Percentiles rank a stretch among this genome's conserved stretches.
These are phyloP conservation scores for Drosophila fungiperda DNA, from an alignment of 2,888 invertebrate genomes.

Conservation along the genomic window DNA sequence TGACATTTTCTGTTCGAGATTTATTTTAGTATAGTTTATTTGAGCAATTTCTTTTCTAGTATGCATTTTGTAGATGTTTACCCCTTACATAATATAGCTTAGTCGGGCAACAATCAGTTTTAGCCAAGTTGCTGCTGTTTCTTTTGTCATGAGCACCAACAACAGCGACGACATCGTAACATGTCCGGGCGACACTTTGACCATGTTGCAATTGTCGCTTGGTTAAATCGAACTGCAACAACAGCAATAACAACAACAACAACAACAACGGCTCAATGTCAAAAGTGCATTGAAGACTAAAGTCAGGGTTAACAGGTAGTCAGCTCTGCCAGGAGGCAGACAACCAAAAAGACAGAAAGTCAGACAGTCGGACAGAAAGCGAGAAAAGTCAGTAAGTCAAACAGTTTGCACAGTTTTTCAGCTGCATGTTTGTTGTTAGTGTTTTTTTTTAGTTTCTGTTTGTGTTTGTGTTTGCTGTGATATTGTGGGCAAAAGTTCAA, in stretches of 20 bases:
- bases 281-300: constrained; percentile 78
- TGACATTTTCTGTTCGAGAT: background rate
- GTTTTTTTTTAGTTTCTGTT: constrained; percentile 21
- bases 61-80: no score
- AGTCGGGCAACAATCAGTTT: constrained; percentile 3
- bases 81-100: constrained; percentile 23
- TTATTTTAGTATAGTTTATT: background rate
- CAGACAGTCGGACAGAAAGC: constrained; percentile 21
- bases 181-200: constrained; percentile 78
- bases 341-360: constrained; percentile 11
- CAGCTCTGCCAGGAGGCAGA: constrained; percentile 40
- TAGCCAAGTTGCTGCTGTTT: constrained; percentile 1
- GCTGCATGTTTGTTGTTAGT: constrained; percentile 21
- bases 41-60: background rate
- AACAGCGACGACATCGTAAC: constrained; percentile 55
- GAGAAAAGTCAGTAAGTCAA: constrained; percentile 47
- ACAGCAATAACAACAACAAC: constrained; percentile 32
- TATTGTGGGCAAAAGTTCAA: constrained; percentile 58
- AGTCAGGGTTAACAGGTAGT: constrained; percentile 71
- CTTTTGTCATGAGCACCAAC: constrained; percentile 25
- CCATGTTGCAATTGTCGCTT: constrained; percentile 62
- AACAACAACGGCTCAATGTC: constrained; percentile 72
- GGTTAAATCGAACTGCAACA: constrained; percentile 29
- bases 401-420: constrained; percentile 40
- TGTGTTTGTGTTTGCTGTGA: constrained; percentile 41